These are phyloP conservation scores for Lepidochrysops patricia DNA, from an alignment of 2,888 invertebrate genomes.

Conservation along the genomic window DNA sequence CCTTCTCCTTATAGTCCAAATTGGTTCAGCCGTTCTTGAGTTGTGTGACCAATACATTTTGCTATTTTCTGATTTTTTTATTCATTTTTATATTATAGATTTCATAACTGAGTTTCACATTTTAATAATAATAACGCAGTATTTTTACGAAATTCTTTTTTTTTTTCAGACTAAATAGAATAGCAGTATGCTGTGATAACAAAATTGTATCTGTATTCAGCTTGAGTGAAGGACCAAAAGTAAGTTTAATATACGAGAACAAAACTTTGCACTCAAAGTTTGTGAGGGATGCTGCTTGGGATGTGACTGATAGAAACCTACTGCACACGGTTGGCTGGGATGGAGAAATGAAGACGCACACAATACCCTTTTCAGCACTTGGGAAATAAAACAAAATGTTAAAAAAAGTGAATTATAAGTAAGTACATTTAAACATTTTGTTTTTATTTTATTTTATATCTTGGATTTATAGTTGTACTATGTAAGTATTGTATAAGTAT, in stretches of 20 bases:
- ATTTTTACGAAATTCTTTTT: neutral
- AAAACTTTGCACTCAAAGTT: constrained; percentile 56
- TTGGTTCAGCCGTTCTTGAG: no score
- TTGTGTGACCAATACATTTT: no score
- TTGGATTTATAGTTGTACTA: no score
- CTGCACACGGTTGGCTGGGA: constrained; percentile 77
- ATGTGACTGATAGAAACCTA: constrained; percentile 37
- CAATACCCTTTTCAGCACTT: no score
- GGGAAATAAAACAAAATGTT: no score
- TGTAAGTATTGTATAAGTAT: no score
- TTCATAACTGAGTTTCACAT: no score
- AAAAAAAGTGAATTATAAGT: neutral
- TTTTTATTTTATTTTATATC: no score
- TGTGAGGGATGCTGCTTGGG: constrained; percentile 73
- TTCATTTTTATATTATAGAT: no score
- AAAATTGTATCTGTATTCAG: constrained; percentile 55
- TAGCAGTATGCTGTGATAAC: constrained; percentile 64
- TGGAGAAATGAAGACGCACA: constrained; percentile 55
- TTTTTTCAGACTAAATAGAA: constrained; percentile 39
- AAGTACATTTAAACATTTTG: neutral
- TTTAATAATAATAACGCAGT: no score
- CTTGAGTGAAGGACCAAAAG: constrained; percentile 31
- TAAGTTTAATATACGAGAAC: constrained; percentile 44
- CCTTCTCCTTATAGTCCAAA: no score
- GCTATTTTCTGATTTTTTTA: no score